Percentiles rank a stretch among this genome's conserved stretches.
Conservation (phyloP, 1,140 invertebrate species). For the Drosophila mauritiana region DNA sequence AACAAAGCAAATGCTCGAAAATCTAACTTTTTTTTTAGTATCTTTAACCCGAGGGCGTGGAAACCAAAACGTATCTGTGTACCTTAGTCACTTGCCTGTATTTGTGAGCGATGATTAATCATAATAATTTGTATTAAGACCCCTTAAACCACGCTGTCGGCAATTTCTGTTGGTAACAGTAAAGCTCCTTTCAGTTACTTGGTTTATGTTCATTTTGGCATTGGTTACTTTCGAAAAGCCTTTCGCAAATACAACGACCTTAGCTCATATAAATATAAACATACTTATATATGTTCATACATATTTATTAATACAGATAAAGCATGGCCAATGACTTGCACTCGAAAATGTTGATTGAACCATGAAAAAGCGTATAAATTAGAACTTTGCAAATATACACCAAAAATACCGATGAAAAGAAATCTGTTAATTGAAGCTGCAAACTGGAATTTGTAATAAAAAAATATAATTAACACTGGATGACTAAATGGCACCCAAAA, state of each 20-base stretch:
- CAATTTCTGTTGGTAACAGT: constrained; percentile 44
- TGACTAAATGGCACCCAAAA: constrained; percentile 41
- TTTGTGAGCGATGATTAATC: constrained; percentile 50
- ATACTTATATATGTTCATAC: constrained; percentile 7
- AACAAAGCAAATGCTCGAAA: constrained; percentile 26
- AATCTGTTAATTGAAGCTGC: constrained; percentile 66
- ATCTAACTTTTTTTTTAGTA: constrained; percentile 18
- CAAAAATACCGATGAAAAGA: constrained; percentile 29
- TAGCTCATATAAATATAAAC: constrained; percentile 1
- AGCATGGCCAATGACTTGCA: constrained; percentile 53
- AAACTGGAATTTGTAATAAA: constrained; percentile 35
- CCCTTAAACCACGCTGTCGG: constrained; percentile 36
- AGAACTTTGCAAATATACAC: constrained; percentile 28
- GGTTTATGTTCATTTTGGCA: constrained; percentile 43
- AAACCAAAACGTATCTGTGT: constrained; percentile 46
- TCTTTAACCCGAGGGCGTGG: constrained; percentile 38
- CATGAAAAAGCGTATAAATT: constrained; percentile 43
- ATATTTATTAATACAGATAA: constrained; percentile 36
- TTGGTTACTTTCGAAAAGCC: constrained; percentile 57
- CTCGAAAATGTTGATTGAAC: constrained; percentile 67
- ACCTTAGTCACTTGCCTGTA: constrained; percentile 21
- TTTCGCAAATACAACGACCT: constrained; percentile 47
- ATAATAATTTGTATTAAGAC: constrained; percentile 54
- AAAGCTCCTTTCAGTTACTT: constrained; percentile 26
- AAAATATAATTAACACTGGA: constrained; percentile 41